phyloP scores from a whole-genome alignment of 2,113 vertebrate species.

The Rynchops niger region DNA sequence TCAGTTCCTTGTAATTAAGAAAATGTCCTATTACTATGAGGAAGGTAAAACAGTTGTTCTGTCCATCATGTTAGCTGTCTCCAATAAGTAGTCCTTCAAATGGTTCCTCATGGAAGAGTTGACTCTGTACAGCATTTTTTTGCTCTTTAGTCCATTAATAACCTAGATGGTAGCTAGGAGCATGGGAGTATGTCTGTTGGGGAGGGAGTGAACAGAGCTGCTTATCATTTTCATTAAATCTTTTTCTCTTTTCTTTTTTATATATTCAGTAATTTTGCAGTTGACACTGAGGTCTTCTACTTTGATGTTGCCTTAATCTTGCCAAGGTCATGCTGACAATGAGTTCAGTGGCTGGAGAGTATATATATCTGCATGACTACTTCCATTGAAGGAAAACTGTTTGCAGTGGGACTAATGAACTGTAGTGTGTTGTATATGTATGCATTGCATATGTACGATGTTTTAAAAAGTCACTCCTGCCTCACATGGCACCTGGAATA shows the following conservation, averaged over 20 bases:
- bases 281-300: not conserved
- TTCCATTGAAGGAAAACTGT: not conserved
- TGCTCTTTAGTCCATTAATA: not conserved
- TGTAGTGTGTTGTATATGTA: not conserved
- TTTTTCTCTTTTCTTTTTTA: not conserved
- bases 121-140: not conserved
- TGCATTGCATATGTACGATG: not conserved
- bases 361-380: not conserved
- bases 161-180: not conserved
- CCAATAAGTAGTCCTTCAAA: not conserved
- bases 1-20: not conserved
- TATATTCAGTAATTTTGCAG: not conserved
- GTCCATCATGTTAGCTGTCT: not conserved
- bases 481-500: not conserved
- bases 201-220: not conserved
- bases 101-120: not conserved
- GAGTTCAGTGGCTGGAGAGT: not conserved
- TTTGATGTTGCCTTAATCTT: not conserved
- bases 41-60: not conserved
- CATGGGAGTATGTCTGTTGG: not conserved
- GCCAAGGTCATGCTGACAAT: constrained; percentile 4
- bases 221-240: not conserved
- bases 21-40: not conserved
- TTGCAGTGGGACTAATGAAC: not conserved
- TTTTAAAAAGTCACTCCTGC: not conserved